phyloP scores from a whole-genome alignment of 2,797 vertebrate genomes.

The Sus cebifrons region DNA sequence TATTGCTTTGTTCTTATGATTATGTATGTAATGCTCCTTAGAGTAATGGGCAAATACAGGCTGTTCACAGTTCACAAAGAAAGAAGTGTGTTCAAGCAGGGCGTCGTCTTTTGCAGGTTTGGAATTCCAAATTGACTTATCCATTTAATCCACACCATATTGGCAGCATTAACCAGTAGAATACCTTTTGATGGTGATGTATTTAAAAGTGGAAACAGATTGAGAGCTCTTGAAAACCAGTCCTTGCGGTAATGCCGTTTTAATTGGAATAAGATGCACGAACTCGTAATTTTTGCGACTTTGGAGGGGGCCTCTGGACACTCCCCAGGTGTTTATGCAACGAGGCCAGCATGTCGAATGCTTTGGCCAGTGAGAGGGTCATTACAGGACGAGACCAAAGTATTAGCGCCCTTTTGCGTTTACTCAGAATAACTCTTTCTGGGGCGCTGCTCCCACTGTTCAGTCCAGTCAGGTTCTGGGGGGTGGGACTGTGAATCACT shows the following conservation, averaged over 20 bases:
- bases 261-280: not conserved
- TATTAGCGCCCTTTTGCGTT: not conserved
- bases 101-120: not conserved
- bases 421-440: not conserved
- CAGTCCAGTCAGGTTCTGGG: not conserved
- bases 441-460: not conserved
- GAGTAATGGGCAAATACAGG: not conserved
- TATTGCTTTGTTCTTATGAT: no score
- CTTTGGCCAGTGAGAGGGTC: not conserved
- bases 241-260: slow-evolving; percentile 17
- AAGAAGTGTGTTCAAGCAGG: slow-evolving; percentile 16
- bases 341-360: not conserved
- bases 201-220: not conserved
- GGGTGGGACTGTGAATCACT: not conserved
- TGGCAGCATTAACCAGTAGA: not conserved
- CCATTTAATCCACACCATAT: not conserved
- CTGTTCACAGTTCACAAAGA: not conserved
- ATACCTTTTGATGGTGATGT: not conserved
- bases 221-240: not conserved
- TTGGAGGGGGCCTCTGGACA: not conserved
- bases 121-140: not conserved
- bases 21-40: not conserved
- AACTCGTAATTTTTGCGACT: not conserved
- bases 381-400: not conserved
- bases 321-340: not conserved